A percentile compares a stretch with the other conserved stretches of the same genome.
phyloP scores from a whole-genome alignment of 2,888 invertebrate species.

The Athetis lepigone region DNA sequence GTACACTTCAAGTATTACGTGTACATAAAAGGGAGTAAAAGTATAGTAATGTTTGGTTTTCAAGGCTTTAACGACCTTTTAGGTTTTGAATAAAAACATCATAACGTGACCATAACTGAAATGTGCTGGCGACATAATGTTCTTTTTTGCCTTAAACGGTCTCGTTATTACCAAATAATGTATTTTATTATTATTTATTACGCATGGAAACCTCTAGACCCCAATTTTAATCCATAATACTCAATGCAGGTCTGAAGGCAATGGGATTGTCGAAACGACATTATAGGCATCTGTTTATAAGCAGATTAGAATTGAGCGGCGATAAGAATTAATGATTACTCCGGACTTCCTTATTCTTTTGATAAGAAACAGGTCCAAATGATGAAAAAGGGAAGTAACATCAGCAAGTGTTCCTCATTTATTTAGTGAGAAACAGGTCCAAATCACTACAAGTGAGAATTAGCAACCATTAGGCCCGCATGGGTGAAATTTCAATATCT shows the following conservation, averaged over 20 bases:
- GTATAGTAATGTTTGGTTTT: conserved; percentile 26
- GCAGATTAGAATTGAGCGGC: neutral
- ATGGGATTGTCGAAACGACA: conserved; percentile 2
- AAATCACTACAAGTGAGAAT: too few relatives aligned
- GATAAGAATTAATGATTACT: conserved; percentile 21
- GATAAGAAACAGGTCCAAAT: neutral
- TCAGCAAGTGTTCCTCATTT: too few relatives aligned
- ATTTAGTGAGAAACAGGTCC: neutral
- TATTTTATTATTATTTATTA: too few relatives aligned
- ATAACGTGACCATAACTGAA: conserved; percentile 12
- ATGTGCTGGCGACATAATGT: conserved; percentile 5
- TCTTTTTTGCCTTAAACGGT: neutral
- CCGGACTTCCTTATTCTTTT: neutral
- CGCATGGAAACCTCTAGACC: too few relatives aligned
- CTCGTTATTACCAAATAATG: neutral
- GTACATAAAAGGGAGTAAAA: conserved; percentile 27
- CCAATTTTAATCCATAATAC: too few relatives aligned
- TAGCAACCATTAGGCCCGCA: too few relatives aligned
- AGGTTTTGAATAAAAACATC: conserved; percentile 23
- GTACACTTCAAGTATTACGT: conserved; percentile 43
- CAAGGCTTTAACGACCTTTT: conserved; percentile 19
- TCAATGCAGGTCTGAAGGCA: neutral
- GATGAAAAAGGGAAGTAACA: too few relatives aligned
- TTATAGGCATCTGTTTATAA: conserved; percentile 1
- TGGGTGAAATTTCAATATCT: too few relatives aligned